Conservation (phyloP, 2,888 invertebrate species). For the Acutogordius australiensis region DNA sequence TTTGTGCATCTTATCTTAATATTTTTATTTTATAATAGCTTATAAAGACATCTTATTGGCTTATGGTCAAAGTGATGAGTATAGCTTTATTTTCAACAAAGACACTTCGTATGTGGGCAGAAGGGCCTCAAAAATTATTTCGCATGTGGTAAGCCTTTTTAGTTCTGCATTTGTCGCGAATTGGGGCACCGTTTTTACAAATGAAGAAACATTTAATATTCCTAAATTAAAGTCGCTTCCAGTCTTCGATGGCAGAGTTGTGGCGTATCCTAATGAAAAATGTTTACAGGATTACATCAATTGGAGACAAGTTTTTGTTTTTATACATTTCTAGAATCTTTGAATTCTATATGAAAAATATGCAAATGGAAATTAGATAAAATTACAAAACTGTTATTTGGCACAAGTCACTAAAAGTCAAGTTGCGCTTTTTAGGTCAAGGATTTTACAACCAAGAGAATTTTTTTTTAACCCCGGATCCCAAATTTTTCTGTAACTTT, state of each 20-base stretch:
- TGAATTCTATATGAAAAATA: too few relatives aligned
- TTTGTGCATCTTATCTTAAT: too few relatives aligned
- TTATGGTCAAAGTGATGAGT: slow-evolving; percentile 88
- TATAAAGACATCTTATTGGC: slow-evolving; percentile 28
- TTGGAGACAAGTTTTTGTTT: slow-evolving; percentile 24
- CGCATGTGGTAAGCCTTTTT: slow-evolving; percentile 59
- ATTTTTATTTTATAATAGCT: too few relatives aligned
- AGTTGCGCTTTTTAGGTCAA: too few relatives aligned
- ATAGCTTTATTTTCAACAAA: slow-evolving; percentile 48
- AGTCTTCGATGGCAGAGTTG: slow-evolving; percentile 59
- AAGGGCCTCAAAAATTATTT: slow-evolving; percentile 47
- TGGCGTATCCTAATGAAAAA: slow-evolving; percentile 55
- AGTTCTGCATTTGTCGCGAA: slow-evolving; percentile 53
- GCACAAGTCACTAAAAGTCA: too few relatives aligned
- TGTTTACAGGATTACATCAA: slow-evolving; percentile 34
- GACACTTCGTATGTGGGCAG: slow-evolving; percentile 37
- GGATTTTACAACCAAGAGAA: too few relatives aligned
- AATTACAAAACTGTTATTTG: too few relatives aligned
- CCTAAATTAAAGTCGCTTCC: slow-evolving; percentile 32
- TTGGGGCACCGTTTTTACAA: slow-evolving; percentile 49
- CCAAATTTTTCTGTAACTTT: too few relatives aligned
- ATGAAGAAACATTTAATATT: slow-evolving; percentile 29
- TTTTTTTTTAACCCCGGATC: too few relatives aligned
- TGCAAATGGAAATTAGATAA: too few relatives aligned
- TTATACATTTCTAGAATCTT: too few relatives aligned